These are phyloP conservation scores for Ennomos quercinarius DNA, from an alignment of 2,888 invertebrate genomes.

Conservation along the genomic window DNA sequence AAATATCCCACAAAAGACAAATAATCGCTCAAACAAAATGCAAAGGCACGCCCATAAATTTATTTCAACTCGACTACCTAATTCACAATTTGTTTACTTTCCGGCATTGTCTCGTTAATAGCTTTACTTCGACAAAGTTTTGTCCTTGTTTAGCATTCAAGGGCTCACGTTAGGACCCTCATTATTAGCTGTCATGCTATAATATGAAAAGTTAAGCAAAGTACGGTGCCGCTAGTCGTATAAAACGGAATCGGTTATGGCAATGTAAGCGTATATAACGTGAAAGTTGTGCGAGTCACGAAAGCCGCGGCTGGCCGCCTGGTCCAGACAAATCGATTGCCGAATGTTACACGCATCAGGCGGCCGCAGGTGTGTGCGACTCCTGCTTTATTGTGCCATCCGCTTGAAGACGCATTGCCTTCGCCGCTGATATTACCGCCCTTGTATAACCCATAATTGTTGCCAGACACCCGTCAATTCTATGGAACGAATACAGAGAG, in stretches of 20 bases:
- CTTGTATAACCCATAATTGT: constrained; percentile 49
- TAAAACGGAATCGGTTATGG: constrained; percentile 66
- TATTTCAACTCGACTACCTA: constrained; percentile 43
- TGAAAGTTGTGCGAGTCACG: constrained; percentile 70
- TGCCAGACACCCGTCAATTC: constrained; percentile 47
- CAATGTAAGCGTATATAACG: constrained; percentile 69
- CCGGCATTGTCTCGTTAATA: constrained; percentile 53
- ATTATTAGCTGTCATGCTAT: constrained; percentile 57
- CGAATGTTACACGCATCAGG: constrained; percentile 62
- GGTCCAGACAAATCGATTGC: constrained; percentile 80
- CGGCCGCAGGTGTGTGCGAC: constrained; percentile 66
- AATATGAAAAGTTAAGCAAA: constrained; percentile 64
- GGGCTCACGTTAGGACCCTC: constrained; percentile 55
- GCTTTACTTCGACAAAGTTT: constrained; percentile 51
- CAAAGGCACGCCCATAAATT: constrained; percentile 41
- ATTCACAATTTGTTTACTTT: constrained; percentile 48
- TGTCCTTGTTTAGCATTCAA: constrained; percentile 57
- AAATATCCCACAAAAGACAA: constrained; percentile 19
- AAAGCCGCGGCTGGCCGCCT: constrained; percentile 50
- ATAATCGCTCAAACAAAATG: constrained; percentile 41
- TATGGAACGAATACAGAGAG: constrained; percentile 44
- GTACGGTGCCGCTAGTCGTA: constrained; percentile 52
- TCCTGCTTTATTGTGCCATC: constrained; percentile 58
- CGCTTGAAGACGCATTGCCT: constrained; percentile 56
- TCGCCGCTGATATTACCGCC: constrained; percentile 43